phyloP scores from a whole-genome alignment of 1,140 invertebrate species.

The Drosophila malerkotliana region DNA sequence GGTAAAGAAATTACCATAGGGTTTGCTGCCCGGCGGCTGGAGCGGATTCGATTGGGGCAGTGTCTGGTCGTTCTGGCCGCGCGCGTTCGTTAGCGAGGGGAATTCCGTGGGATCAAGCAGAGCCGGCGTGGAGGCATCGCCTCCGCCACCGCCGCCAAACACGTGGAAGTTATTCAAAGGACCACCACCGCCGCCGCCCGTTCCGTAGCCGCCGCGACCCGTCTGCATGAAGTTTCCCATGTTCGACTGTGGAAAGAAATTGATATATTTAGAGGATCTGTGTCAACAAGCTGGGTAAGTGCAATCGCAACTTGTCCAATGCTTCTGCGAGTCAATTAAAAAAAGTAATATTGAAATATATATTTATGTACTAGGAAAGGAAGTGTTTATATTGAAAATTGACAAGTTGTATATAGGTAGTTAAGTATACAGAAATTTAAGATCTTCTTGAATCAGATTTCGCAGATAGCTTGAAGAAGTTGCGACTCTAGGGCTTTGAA shows the following conservation, averaged over 20 bases:
- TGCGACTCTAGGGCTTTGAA: neutral
- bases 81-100: slow-evolving; percentile 93
- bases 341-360: neutral
- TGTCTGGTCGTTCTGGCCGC: slow-evolving; percentile 89
- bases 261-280: slow-evolving; percentile 12
- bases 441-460: too few species aligned
- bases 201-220: slow-evolving; percentile 87
- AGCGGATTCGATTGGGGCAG: slow-evolving; percentile 91
- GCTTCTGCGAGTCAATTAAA: neutral
- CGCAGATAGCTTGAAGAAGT: neutral
- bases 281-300: neutral
- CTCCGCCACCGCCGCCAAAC: slow-evolving; percentile 86
- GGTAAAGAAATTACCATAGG: slow-evolving; percentile 89
- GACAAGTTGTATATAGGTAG: neutral
- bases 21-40: slow-evolving; percentile 93
- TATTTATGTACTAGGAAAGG: neutral
- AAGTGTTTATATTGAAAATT: neutral
- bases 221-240: slow-evolving; percentile 84
- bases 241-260: slow-evolving; percentile 65
- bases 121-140: slow-evolving; percentile 90
- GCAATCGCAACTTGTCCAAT: neutral
- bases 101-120: slow-evolving; percentile 95
- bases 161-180: slow-evolving; percentile 89
- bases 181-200: slow-evolving; percentile 84
- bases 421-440: neutral